Evolutionary conservation across 2,113 vertebrate species (phyloP).

Genomic region (Alligator mississippiensis): DNA sequence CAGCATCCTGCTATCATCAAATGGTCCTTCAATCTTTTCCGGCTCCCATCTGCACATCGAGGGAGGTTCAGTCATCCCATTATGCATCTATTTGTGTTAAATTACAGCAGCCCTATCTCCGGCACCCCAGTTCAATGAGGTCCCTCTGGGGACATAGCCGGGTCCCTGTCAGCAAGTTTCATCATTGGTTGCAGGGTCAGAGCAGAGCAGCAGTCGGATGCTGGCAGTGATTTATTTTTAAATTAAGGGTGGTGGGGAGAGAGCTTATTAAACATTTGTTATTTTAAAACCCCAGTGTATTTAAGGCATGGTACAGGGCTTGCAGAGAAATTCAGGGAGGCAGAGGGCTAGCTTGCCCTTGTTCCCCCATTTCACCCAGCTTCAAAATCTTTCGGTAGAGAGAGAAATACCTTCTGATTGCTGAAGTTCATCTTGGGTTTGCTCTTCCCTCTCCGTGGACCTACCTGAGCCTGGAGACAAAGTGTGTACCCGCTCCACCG

Average conservation of each 20-base stretch:
- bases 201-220: no score
- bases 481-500: no score
- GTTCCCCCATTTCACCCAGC: background rate
- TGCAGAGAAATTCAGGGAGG: background rate
- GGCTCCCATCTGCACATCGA: background rate
- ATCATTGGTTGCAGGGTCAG: background rate
- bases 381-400: background rate
- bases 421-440: fast-evolving
- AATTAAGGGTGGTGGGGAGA: background rate
- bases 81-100: background rate
- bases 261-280: background rate
- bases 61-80: background rate
- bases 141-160: background rate
- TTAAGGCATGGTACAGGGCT: background rate
- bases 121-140: background rate
- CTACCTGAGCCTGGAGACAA: background rate
- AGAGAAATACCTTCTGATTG: background rate
- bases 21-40: background rate
- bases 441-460: background rate
- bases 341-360: background rate
- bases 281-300: background rate
- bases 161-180: background rate
- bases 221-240: background rate
- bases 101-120: background rate
- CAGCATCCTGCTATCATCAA: background rate